Base-by-base conservation (phyloP, 2,113 vertebrate genomes). In the Grammomys dolichurus region DNA sequence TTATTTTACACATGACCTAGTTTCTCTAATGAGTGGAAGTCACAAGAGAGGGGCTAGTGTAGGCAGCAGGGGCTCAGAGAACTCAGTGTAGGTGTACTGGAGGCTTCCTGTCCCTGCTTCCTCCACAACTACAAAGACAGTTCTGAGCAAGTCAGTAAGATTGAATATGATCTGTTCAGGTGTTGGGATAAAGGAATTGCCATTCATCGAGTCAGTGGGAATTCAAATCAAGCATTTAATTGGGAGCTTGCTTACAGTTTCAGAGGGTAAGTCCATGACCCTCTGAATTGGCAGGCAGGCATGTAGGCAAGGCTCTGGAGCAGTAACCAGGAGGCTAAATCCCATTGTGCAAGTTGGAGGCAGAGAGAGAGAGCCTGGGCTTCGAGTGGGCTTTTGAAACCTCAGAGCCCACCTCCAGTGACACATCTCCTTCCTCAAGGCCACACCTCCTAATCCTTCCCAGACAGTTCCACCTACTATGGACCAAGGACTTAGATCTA, bases 11-110 rank as follows among this genome's bases (percentile, higher is more conserved):
- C 73, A 72, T 92, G 84, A 73, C 54, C 46, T 40, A 48, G 67
- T 95, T 93, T 95, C 85, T 96, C 70, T 67, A 84, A 76, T 87
- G 84, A 65, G 33, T 31, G 58, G 12, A 24, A 14, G 80, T 85
- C 1, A 36, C 2, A 17, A 63, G n/a, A 67, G 20, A 72, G 84
- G n/a, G 19, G 13, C 10, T 16, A 3, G 85, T 3, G 7, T 1
- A 12, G 51, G n/a, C 63, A 24, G 28, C 2, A 2, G n/a, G 89
- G 17, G 36, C 2, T 13, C 40, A 4, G 67, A 70, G 69, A 54
- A 28, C 1, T 14, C 7, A 11, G 6, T 24, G 33, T 24, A 9
- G 72, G 46, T 31, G 43, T n/a, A 0, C 11, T 0, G 28, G 54
- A 63, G 28, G 56, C 81, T 26, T 13, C 3, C 77, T 22, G 46